Evolutionary conservation across 2,113 vertebrate genomes (phyloP), one percentile per base, ranked within the genome.

Genomic region (Dicentrarchus labrax): DNA sequence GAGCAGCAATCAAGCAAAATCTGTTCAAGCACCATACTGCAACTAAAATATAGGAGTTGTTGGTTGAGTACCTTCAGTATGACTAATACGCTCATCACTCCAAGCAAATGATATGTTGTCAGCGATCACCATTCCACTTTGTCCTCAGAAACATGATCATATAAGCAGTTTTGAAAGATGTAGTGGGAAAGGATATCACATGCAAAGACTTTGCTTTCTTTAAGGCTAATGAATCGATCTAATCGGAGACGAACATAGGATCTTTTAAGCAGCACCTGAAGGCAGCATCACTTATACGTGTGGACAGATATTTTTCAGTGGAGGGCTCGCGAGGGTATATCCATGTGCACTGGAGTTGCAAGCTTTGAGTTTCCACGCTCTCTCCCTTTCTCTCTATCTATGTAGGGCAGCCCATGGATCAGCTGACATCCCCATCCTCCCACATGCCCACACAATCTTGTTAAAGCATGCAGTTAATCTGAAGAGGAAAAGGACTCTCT

Each of bases 381-480:
- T 79, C 77, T 76, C 74, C 62, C 39, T 75, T 85, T 85, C 76
- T 81, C 51, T 73, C 83, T 81, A 83, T 93, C 89, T 95, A 94
- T 91, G 88, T 95, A 94, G 94, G 94, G 90, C 94, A 95, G 90
- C 90, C 84, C 82, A 17, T 90, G 92, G 90, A 95, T 95, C 95
- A 93, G 91, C 94, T 95, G 94, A 95, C 92, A 93, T 86, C 89
- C 91, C 92, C 93, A 91, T 94, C 93, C 93, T 95, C 94, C 95
- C 92, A 95, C 94, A 88, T 94, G 88, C 89, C 88, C 88, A 91
- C 93, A 92, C 92, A 93, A 94, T 95, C 94, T 95, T 91, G 91
- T 95, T 95, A 96, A 94, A 94, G 94, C 93, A 88, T 94, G 88
- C 91, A 89, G 91, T 92, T 94, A 91, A 93, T 94, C 92, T 92